phyloP scores from a whole-genome alignment of 2,113 vertebrate species.

The Sarotherodon lohbergeri region DNA sequence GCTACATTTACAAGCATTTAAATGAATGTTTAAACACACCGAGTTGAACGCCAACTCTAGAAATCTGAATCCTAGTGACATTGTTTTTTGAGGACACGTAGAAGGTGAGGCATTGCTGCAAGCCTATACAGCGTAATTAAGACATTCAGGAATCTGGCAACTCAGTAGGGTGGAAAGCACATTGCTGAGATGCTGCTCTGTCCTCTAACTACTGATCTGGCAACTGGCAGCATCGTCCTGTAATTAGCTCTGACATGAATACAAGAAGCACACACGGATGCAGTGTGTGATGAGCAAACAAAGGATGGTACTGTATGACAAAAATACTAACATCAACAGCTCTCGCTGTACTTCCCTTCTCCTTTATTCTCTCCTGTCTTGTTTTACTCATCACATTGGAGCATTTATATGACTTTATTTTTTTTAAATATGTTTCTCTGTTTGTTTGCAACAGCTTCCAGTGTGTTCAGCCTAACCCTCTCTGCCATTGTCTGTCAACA shows the following conservation, averaged over 20 bases:
- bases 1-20: not conserved
- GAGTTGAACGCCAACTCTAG: not conserved
- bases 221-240: slow-evolving; percentile 19
- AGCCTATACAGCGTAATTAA: slow-evolving; percentile 18
- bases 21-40: not conserved
- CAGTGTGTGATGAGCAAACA: slow-evolving; percentile 42
- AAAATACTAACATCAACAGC: slow-evolving; percentile 17
- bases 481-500: not conserved
- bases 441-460: not conserved
- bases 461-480: not conserved
- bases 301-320: slow-evolving; percentile 31
- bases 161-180: slow-evolving; percentile 35
- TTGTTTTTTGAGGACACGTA: slow-evolving; percentile 14
- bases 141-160: slow-evolving; percentile 44
- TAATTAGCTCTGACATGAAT: slow-evolving; percentile 57
- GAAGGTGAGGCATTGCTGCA: slow-evolving; percentile 24
- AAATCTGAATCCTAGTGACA: not conserved
- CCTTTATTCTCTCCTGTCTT: not conserved
- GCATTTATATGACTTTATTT: not conserved
- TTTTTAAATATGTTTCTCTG: not conserved
- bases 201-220: slow-evolving; percentile 45
- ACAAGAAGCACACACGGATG: slow-evolving; percentile 22
- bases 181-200: slow-evolving; percentile 11
- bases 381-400: not conserved
- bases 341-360: not conserved